Percentiles rank a stretch among this genome's conserved stretches.
Evolutionary conservation across 2,797 vertebrate species (phyloP).

Genomic region (Ctenopoma kingsleyae): DNA sequence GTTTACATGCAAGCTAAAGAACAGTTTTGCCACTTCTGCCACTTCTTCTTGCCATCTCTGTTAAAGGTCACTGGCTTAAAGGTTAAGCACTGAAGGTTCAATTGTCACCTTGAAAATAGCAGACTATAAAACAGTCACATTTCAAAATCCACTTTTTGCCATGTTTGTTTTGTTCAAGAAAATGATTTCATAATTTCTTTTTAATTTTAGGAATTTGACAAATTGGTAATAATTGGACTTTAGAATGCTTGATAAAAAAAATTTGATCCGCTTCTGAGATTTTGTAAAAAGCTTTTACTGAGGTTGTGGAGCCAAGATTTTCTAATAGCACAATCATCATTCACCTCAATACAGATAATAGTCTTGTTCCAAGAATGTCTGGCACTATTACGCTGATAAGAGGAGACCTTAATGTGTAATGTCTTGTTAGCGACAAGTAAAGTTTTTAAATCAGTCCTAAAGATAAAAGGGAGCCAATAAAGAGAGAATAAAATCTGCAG

Average conservation of each 20-base stretch:
- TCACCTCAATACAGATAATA: background rate
- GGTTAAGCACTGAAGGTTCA: background rate
- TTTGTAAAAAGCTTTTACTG: background rate
- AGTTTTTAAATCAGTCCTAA: slow-evolving; percentile 17
- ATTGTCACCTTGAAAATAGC: background rate
- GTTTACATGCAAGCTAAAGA: background rate
- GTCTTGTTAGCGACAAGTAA: background rate
- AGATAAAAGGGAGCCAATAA: background rate
- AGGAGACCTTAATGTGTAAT: background rate
- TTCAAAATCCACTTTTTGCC: background rate
- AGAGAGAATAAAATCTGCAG: slow-evolving; percentile 4
- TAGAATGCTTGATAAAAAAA: background rate
- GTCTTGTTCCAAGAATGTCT: background rate
- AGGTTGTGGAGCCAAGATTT: background rate
- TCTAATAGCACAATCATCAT: slow-evolving; percentile 3
- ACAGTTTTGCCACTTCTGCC: too few species aligned
- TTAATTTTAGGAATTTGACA: slow-evolving; percentile 3
- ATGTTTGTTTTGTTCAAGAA: background rate
- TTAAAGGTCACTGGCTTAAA: background rate
- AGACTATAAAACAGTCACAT: background rate
- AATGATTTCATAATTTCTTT: background rate
- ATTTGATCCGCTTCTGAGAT: background rate
- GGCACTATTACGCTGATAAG: slow-evolving; percentile 3
- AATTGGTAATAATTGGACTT: background rate
- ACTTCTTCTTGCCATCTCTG: background rate